Conservation (phyloP, 1,140 invertebrate species). For the Plectus sambesii region DNA sequence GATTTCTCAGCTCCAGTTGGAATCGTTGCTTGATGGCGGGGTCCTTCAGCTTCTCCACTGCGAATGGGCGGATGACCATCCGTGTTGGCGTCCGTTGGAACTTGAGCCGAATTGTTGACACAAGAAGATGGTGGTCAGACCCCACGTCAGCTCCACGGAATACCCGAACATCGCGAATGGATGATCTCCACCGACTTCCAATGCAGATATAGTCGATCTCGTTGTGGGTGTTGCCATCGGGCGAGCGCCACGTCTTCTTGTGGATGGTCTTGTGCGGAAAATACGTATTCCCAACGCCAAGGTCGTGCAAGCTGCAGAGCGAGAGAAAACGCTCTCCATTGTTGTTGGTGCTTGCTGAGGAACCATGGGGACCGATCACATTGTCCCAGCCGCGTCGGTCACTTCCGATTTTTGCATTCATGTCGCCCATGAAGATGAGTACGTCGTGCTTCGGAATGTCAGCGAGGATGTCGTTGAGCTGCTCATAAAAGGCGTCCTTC, state of each 20-base stretch:
- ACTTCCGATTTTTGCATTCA: constrained; percentile 27
- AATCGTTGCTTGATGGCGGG: not conserved
- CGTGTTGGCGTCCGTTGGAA: too few species aligned
- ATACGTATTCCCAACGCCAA: constrained; percentile 1
- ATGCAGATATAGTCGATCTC: not conserved
- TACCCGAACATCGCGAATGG: not conserved
- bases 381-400: constrained; percentile 20
- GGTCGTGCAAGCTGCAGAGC: not conserved
- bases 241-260: constrained; percentile 2
- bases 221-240: not conserved
- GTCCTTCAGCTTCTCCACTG: not conserved
- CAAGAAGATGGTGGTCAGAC: too few species aligned
- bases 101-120: too few species aligned
- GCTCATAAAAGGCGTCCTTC: constrained; percentile 24
- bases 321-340: not conserved
- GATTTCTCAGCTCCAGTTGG: not conserved
- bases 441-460: constrained; percentile 13
- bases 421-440: constrained; percentile 20
- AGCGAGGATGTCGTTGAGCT: constrained; percentile 20
- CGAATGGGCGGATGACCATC: not conserved
- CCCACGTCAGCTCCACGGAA: not conserved
- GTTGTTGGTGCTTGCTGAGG: not conserved
- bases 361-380: constrained; percentile 23
- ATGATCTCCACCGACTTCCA: not conserved
- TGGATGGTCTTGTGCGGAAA: not conserved